Evolutionary conservation across 1,140 invertebrate genomes (phyloP), one percentile per base, ranked within the genome.

Genomic region (Dermatophagoides farinae): DNA sequence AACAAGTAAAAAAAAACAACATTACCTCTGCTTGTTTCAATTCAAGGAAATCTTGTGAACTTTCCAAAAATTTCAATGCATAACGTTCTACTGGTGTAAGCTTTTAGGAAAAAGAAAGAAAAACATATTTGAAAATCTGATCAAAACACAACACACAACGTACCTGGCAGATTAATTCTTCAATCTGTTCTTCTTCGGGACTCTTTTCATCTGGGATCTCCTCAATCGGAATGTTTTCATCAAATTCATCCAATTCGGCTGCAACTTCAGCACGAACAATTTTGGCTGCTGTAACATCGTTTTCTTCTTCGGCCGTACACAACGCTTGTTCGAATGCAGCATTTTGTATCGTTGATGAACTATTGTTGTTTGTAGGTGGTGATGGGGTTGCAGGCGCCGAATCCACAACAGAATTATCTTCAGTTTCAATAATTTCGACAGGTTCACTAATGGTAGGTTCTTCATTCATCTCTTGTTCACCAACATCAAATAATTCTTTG

Each of bases 211-310:
- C 65, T 39, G 80, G 81, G 18, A 77, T 77, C 11, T 84, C 82
- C 46, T 85, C 83, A 50, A 91, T 77, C n/a, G 89, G 88, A 75
- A 93, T 88, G 68, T 82, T 87, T 75, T 97, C 92, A 76, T 97
- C 91, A 74, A 96, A 97, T 72, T 96, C 91, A 0, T 87, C 89
- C 61, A 95, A 75, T 71, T 96, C 91, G 14, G 87, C 89, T 47
- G 84, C 86, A 61, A 85, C 87, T 74, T 97, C 92, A 5, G 88
- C 88, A 67, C 86, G 85, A 0, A 88, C 89, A 8, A 81, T 86
- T 70, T 80, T 81, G 1, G 89, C 88, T 9, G 91, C 93, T 62
- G 83, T 80, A 1, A 90, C 87, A 76, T 97, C 91, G 44, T 83
- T 83, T 69, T 92, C 90, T 75, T 97, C 93, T 74, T 97, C 91